Conservation (phyloP, 2,113 vertebrate species). For the Macquaria australasica region DNA sequence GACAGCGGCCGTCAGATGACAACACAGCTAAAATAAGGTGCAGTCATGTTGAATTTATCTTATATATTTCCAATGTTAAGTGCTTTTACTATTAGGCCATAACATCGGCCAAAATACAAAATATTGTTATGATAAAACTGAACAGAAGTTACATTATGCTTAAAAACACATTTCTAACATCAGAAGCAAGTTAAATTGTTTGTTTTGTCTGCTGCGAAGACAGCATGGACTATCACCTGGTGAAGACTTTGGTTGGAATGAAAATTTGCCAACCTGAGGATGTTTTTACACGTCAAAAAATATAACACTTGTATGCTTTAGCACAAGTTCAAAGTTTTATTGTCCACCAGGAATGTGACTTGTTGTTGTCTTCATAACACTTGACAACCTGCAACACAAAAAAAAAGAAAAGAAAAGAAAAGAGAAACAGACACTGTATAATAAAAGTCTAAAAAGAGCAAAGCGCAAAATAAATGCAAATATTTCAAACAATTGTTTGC, state of each 20-base stretch:
- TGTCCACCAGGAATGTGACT: conserved; percentile 5
- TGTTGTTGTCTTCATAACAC: conserved; percentile 8
- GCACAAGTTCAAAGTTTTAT: conserved; percentile 22
- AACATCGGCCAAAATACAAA: background rate
- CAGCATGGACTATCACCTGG: background rate
- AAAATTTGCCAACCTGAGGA: background rate
- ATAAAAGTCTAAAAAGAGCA: background rate
- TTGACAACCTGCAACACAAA: conserved; percentile 55
- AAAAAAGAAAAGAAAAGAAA: background rate
- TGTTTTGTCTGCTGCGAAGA: conserved; percentile 2
- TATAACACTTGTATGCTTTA: background rate
- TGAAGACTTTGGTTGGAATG: background rate
- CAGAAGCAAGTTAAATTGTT: background rate
- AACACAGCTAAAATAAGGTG: conserved; percentile 33
- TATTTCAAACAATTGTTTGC: background rate
- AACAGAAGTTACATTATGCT: background rate
- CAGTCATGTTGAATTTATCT: conserved; percentile 6
- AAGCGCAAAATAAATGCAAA: background rate
- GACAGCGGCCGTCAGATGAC: conserved; percentile 65
- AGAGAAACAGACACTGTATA: conserved; percentile 5
- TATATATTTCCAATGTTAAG: background rate
- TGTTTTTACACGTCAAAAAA: background rate
- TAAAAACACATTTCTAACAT: background rate
- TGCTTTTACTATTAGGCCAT: background rate
- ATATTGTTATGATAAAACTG: background rate